phyloP scores from a whole-genome alignment of 2,797 vertebrate species.

The Hafferia zeledoni region DNA sequence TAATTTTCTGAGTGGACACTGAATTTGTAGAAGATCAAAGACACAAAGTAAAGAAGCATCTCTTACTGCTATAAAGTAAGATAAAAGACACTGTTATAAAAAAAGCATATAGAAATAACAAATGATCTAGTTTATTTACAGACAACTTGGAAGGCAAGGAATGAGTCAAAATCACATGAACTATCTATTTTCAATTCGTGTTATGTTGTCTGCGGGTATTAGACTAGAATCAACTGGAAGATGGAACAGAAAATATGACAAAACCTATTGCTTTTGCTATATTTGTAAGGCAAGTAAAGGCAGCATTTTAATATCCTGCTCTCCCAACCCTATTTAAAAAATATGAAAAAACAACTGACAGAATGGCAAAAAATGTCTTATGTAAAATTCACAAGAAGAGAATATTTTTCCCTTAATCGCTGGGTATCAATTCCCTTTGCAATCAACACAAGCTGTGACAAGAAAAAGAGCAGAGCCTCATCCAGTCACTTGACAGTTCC shows the following conservation, averaged over 20 bases:
- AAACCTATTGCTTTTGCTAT: not conserved
- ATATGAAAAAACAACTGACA: not conserved
- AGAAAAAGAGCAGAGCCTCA: constrained; percentile 43
- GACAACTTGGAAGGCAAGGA: not conserved
- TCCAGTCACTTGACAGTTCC: not conserved
- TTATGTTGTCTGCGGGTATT: constrained; percentile 3
- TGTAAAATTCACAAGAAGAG: not conserved
- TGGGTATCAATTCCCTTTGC: constrained; percentile 10
- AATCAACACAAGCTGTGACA: constrained; percentile 41
- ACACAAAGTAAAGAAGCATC: not conserved
- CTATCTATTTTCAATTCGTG: not conserved
- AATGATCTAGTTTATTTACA: not conserved
- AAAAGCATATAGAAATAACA: not conserved
- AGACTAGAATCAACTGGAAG: not conserved
- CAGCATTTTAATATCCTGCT: constrained; percentile 21
- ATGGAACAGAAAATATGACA: not conserved
- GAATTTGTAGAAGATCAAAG: too few relatives aligned
- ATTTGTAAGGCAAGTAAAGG: not conserved
- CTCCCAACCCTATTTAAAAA: not conserved
- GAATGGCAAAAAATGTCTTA: not conserved
- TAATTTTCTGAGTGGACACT: too few relatives aligned
- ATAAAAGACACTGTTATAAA: not conserved
- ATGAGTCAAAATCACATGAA: constrained; percentile 3
- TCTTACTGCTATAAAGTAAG: not conserved
- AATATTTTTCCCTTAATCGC: constrained; percentile 7